A percentile compares a stretch with the other conserved stretches of the same genome.
These are phyloP conservation scores for Stratiolaelaps scimitus DNA, from an alignment of 1,140 invertebrate genomes.

Conservation along the genomic window DNA sequence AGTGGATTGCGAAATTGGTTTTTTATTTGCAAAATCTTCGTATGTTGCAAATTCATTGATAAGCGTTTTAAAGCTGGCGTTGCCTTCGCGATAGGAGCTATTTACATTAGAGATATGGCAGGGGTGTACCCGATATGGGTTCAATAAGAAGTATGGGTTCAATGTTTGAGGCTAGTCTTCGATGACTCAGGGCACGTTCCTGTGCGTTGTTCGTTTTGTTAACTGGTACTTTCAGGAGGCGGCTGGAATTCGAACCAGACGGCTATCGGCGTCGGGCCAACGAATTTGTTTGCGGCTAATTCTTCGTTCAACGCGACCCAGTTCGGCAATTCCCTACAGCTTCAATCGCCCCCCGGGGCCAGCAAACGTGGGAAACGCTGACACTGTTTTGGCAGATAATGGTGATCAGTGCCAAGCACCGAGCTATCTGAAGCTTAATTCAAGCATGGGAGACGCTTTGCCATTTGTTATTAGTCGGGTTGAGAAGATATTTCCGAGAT, in stretches of 20 bases:
- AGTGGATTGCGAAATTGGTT: too few relatives aligned
- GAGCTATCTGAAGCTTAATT: too few relatives aligned
- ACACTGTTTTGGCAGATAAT: not conserved
- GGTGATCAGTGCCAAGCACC: too few relatives aligned
- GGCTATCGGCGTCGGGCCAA: constrained; percentile 1
- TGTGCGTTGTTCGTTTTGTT: too few relatives aligned
- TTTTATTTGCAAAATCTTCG: not conserved
- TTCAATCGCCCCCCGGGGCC: not conserved
- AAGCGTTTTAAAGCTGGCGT: not conserved
- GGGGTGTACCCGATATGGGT: too few relatives aligned
- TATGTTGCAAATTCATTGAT: not conserved
- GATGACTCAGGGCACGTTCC: too few relatives aligned
- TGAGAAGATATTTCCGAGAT: too few relatives aligned
- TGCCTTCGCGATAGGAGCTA: not conserved
- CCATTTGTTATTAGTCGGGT: too few relatives aligned
- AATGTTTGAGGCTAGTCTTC: too few relatives aligned
- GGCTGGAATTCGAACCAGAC: not conserved
- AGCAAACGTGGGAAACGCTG: constrained; percentile 23
- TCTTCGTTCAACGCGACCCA: constrained; percentile 14
- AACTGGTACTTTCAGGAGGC: not conserved
- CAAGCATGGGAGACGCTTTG: too few relatives aligned
- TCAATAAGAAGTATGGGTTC: too few relatives aligned
- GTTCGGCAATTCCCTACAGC: constrained; percentile 6
- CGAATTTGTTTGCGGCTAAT: constrained; percentile 7
- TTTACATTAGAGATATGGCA: not conserved